Base-by-base conservation (phyloP, 2,113 vertebrate genomes). In the Cisticola juncidis region DNA sequence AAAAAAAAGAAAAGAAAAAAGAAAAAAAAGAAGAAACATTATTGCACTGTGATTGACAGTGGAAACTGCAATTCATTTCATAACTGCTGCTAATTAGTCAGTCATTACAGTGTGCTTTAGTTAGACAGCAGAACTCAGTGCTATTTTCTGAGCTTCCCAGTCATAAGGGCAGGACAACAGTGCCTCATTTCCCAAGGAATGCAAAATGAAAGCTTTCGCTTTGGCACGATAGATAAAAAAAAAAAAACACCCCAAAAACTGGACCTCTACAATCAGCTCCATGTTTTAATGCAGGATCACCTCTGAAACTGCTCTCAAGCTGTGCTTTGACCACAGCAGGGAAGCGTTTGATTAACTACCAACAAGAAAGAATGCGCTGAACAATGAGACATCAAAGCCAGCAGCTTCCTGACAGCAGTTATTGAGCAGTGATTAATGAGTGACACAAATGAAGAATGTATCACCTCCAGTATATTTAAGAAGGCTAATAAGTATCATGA, bases 351-450 rank as follows among this genome's bases (percentile, higher is more conserved):
- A 98, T 98, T 97, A 97, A 97, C 97, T 97, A 98, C 98, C 97
- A 98, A 94, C 93, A 97, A 97, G 96, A 97, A 96, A 97, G 96
- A 96, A 95, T 92, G 97, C 82, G 82, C 91, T 18, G 87, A 98
- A 97, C 97, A 98, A 97, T 97, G 97, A 97, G 98, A 98, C 98
- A 98, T 98, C 98, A 98, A 97, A 98, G 97, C 91, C 91, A 94
- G 98, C 97, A 97, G 98, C 97, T 97, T 92, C 96, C 97, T 98
- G 97, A 98, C 98, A 98, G 98, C 96, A 93, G 93, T 98, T 97
- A 97, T 96, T 97, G 98, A 97, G 79, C 95, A 92, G 96, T 98
- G 98, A 98, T 99, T 99, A 99, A 98, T 98, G 98, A 98, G 97
- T 98, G 97, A 98, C 97, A 98, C 85, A 97, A 96, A 82, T 22